phyloP scores from a whole-genome alignment of 2,888 invertebrate species.

The Halocaridina rubra region DNA sequence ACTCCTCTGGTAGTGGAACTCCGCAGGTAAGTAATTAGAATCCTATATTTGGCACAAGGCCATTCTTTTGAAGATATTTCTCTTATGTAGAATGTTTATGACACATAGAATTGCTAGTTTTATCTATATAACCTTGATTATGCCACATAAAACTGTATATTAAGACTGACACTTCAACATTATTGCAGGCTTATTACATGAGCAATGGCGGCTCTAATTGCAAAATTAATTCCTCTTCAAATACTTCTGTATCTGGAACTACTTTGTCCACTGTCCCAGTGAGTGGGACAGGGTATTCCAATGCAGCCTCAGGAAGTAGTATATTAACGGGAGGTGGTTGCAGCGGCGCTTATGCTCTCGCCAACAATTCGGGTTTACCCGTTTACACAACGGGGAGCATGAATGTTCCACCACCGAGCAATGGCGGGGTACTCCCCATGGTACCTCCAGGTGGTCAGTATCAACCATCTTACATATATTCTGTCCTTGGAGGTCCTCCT shows the following conservation, averaged over 20 bases:
- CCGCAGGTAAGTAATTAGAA: conserved; percentile 28
- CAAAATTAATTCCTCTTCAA: conserved; percentile 12
- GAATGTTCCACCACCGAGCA: conserved; percentile 42
- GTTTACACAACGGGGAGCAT: conserved; percentile 44
- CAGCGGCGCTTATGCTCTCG: background rate
- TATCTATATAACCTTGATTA: background rate
- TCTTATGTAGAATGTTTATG: background rate
- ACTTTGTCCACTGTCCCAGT: background rate
- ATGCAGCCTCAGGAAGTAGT: conserved; percentile 16
- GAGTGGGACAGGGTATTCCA: conserved; percentile 10
- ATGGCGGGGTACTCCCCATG: conserved; percentile 43
- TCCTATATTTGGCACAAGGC: background rate
- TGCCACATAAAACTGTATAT: background rate
- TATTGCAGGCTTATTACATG: conserved; percentile 33
- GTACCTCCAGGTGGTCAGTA: conserved; percentile 38
- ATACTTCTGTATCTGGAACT: conserved; percentile 1
- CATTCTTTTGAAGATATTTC: background rate
- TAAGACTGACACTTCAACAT: background rate
- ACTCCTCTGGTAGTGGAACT: conserved; percentile 13
- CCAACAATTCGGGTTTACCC: conserved; percentile 6
- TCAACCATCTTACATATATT: conserved; percentile 22
- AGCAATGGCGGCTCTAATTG: conserved; percentile 29
- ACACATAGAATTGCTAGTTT: background rate
- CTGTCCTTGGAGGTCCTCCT: conserved; percentile 1
- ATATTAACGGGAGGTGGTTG: conserved; percentile 1